Base-by-base conservation (phyloP, 1,140 invertebrate genomes). In the Drosophila repletoides region DNA sequence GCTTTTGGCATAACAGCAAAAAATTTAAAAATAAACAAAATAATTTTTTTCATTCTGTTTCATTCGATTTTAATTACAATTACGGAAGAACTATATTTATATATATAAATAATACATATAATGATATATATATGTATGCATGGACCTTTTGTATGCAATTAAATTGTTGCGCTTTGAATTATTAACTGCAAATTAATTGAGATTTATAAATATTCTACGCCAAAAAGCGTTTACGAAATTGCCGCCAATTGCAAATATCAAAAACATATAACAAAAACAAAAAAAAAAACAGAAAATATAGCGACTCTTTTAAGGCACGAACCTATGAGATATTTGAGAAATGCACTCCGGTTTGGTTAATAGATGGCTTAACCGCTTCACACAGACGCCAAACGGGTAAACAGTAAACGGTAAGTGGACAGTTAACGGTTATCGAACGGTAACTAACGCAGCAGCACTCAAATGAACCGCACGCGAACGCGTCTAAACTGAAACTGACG, bases 381-480 rank as follows among this genome's bases (percentile, higher is more conserved):
- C 40, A 55, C 24, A 36, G 15, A 36, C 33, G 33, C 10, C 12
- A 22, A 41, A 24, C 40, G 40, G 40, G 1, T 24, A n/a, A 31
- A 41, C 34, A 19, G 22, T 53, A 5, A 43, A 43, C 43, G 6
- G 38, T 24, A 24, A 22, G 21, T n/a, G 19, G 15, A 29, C 10
- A 9, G 24, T 21, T 17, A 48, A 48, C 41, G 33, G 14, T 29
- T n/a, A 45, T 43, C 36, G 6, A 10, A 33, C 28, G 45, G 38
- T 12, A 6, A 24, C 43, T 17, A 15, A 19, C 7, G 19, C 1
- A n/a, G 15, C 5, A 9, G 2, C 5, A 46, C 26, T 24, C 36
- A 15, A 64, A 28, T 24, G 12, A 48, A 65, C 67, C 61, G 67
- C 61, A 66, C 67, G 40, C 61, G 67, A 52, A 29, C 38, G 53